Conservation (phyloP, 2,113 vertebrate species). For the Hydrolagus affinis region DNA sequence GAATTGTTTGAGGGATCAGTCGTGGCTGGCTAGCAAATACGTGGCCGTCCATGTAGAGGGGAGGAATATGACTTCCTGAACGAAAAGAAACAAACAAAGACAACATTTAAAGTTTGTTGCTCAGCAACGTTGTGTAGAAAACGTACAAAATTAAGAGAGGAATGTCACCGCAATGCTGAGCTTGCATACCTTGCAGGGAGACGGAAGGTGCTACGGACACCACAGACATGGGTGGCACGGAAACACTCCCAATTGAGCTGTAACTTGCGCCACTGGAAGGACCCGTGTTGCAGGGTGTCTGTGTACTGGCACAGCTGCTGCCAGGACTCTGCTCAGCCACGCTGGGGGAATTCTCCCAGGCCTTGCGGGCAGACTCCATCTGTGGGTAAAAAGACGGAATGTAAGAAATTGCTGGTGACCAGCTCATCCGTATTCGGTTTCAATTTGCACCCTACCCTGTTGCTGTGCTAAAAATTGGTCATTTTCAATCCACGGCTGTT, state of each 20-base stretch:
- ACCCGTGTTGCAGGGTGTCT: conserved; percentile 79
- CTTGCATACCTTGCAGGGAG: conserved; percentile 80
- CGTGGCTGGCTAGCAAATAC: conserved; percentile 91
- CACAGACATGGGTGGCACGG: conserved; percentile 94
- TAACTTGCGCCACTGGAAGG: conserved; percentile 88
- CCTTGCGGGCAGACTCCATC: conserved; percentile 98
- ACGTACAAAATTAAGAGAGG: too few relatives aligned
- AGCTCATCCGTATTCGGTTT: too few relatives aligned
- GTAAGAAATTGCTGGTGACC: not conserved
- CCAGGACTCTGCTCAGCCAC: conserved; percentile 89
- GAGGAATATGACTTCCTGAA: conserved; percentile 86
- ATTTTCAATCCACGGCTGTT: too few relatives aligned
- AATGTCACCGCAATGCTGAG: not conserved
- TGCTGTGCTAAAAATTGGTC: too few relatives aligned
- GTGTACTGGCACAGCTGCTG: conserved; percentile 61
- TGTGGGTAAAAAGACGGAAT: conserved; percentile 40
- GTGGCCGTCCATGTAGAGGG: conserved; percentile 89
- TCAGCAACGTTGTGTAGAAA: too few relatives aligned
- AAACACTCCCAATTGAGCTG: conserved; percentile 90
- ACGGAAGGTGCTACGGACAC: conserved; percentile 92
- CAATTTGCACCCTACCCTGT: too few relatives aligned
- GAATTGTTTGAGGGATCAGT: conserved; percentile 82
- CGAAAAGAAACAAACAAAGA: conserved; percentile 24
- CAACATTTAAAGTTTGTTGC: not conserved
- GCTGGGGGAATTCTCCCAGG: conserved; percentile 96